These are phyloP conservation scores for Eristalis arbustorum DNA, from an alignment of 2,888 invertebrate genomes.

Conservation along the genomic window DNA sequence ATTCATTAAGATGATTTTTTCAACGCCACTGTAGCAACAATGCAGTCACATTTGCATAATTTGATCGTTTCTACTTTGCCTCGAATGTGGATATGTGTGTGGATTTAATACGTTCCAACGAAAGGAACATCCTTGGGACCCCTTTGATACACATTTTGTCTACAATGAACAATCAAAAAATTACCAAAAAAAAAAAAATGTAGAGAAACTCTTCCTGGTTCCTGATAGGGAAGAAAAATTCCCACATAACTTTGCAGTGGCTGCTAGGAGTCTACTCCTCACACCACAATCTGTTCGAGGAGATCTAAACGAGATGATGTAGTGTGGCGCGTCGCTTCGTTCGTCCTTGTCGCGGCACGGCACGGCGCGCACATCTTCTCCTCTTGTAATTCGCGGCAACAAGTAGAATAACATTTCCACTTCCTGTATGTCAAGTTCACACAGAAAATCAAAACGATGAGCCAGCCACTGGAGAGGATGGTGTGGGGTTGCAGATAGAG, in stretches of 20 bases:
- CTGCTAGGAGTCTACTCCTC: neutral
- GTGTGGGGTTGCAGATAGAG: neutral
- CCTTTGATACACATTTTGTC: slow-evolving; percentile 49
- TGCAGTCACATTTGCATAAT: slow-evolving; percentile 67
- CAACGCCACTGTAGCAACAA: slow-evolving; percentile 69
- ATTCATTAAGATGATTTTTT: slow-evolving; percentile 68
- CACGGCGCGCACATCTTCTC: slow-evolving; percentile 44
- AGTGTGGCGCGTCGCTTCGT: neutral
- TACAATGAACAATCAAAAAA: slow-evolving; percentile 47
- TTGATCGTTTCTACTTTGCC: slow-evolving; percentile 58
- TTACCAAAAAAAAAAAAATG: slow-evolving; percentile 9
- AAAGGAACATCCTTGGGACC: slow-evolving; percentile 58
- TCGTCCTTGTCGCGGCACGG: neutral
- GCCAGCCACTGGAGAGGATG: neutral
- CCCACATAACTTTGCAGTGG: slow-evolving; percentile 46
- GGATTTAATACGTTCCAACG: slow-evolving; percentile 37
- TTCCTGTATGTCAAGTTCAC: slow-evolving; percentile 68
- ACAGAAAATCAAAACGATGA: neutral
- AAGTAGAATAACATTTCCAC: slow-evolving; percentile 61
- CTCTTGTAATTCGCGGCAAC: slow-evolving; percentile 48
- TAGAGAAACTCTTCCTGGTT: slow-evolving; percentile 44
- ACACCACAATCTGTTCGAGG: slow-evolving; percentile 54
- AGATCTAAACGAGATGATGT: slow-evolving; percentile 39
- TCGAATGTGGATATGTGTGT: slow-evolving; percentile 31
- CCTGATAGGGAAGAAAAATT: slow-evolving; percentile 64